phyloP scores from a whole-genome alignment of 2,797 vertebrate genomes.

The Erithacus rubecula region DNA sequence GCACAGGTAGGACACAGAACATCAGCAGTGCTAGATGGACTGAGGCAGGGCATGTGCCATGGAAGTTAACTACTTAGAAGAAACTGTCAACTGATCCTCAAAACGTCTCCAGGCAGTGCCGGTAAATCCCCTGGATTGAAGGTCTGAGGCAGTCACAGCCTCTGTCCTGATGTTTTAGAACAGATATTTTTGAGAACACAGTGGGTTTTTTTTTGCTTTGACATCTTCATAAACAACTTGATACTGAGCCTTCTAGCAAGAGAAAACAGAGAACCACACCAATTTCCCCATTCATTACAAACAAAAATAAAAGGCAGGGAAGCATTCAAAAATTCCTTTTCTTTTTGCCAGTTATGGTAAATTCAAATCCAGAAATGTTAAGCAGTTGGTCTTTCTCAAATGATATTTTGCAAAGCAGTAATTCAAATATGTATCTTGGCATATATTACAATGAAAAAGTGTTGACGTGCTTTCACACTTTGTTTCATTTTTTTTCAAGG shows the following conservation, averaged over 20 bases:
- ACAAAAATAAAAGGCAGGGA: background rate
- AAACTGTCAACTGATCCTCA: background rate
- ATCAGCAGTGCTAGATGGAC: background rate
- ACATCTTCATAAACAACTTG: background rate
- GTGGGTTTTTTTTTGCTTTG: background rate
- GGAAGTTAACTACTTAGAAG: background rate
- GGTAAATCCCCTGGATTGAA: background rate
- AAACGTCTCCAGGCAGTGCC: background rate
- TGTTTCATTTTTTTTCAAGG: background rate
- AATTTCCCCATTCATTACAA: background rate
- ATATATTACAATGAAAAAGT: background rate
- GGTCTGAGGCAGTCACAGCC: background rate
- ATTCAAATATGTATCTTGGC: background rate
- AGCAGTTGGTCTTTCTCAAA: background rate
- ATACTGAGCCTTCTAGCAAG: background rate
- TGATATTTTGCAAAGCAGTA: background rate
- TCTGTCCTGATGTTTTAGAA: background rate
- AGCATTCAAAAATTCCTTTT: background rate
- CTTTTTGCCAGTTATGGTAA: background rate
- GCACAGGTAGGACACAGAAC: background rate
- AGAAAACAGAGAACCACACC: background rate
- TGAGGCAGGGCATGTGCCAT: accelerated
- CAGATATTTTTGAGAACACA: background rate
- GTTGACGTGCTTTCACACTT: background rate
- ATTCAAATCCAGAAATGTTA: background rate